Base-by-base conservation (phyloP, 2,113 vertebrate species). In the Platichthys stellatus region DNA sequence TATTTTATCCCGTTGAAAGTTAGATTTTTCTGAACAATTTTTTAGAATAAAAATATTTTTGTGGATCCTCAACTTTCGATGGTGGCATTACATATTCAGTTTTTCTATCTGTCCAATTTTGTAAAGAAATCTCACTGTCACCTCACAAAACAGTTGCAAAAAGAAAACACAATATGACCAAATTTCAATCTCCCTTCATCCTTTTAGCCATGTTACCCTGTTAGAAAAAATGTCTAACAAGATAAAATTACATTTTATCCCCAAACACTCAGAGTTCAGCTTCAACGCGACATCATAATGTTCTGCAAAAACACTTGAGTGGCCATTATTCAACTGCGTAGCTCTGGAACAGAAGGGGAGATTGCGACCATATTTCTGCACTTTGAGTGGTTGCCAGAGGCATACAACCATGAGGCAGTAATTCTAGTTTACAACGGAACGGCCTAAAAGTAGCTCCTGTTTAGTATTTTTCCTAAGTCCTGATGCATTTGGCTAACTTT, bases 391-490 rank as follows among this genome's bases (percentile, higher is more conserved):
- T 20, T 60, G 58, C 58, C 58, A 60, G 58, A 35, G 28, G 58
- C 28, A 9, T 10, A 18, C 58, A 60, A 10, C 58, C 58, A 60
- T 4, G 6, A 18, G 26, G 28, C 58, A 60, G 58, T 60, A 31
- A 31, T 38, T 26, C 23, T 65, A 58, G 18, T 74, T 65, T 76
- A 56, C 35, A 40, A 65, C 23, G 21, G 47, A 60, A 65, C 12
- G 7, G 11, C 35, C 31, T 4, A 45, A 53, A 26, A 47, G n/a
- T 21, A n/a, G 31, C 35, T 61, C 23, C 23, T 28, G 18, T 40
- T 45, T 1, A 66, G 49, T 51, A 8, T 40, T 54, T 63, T 72
- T 76, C 59, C n/a, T 0, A 69, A 40, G 28, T 57, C 57, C 12
- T 31, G 17, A 4, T 58, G 63, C 62, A 12, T 21, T 18, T 7